Evolutionary conservation across 2,888 invertebrate genomes (phyloP), one percentile per base, ranked within the genome.

Genomic region (Ecliptopera silaceata): DNA sequence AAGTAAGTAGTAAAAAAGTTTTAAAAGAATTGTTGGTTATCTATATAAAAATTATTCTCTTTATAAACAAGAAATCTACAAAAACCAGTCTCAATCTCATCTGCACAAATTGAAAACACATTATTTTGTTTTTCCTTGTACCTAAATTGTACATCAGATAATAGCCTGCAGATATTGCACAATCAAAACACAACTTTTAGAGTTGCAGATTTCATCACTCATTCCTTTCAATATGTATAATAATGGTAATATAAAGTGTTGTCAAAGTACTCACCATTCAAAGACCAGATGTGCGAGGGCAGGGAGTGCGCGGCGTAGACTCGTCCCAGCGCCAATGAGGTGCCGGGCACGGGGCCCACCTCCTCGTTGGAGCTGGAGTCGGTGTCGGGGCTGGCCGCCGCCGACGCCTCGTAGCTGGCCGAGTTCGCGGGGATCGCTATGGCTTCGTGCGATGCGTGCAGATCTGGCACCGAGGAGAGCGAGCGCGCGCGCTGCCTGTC

Each of bases 201-300:
- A 4, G 44, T 17, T 44, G 44, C 31, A 11, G 43, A 15, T 44
- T 29, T 26, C 10, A 43, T 10, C 26, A 44, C n/a, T 11, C 29
- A 43, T 29, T 22, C 4, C 10, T 26, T 6, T n/a, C 5, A 38
- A 2, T 6, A 8, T 18, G 3, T 42, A 8, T 36, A 36, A n/a
- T 10, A 8, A 15, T 15, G 15, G 36, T 15, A 15, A 36, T n/a
- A n/a, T n/a, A n/a, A n/a, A 29, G 29, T 11, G n/a, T n/a, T 32
- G 32, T 32, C 32, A 32, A 12, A 34, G 15, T 36, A 82, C 95
- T 94, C 83, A 96, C 96, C 97, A 86, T 97, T 97, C 75, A 97
- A 92, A 71, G 97, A 96, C 96, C 97, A 97, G 92, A 97, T 96
- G 89, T 97, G 97, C 71, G 97, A 96, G 79, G 97, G 97, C 90